Conservation (phyloP, 2,888 invertebrate species). For the Erebia aethiops region DNA sequence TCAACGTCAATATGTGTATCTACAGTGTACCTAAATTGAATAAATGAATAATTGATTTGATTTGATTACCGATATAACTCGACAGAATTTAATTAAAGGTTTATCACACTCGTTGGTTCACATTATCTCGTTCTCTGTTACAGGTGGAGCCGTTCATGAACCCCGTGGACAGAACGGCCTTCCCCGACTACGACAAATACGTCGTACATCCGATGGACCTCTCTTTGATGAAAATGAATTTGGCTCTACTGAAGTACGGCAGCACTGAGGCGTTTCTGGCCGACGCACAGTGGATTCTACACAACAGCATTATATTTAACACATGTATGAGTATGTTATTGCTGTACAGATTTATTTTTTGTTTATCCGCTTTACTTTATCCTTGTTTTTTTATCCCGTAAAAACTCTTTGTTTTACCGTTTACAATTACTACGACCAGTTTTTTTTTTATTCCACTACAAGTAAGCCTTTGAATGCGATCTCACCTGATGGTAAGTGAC, state of each 20-base stretch:
- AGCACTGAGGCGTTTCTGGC: constrained; percentile 94
- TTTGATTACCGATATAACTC: no score
- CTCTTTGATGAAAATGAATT: constrained; percentile 88
- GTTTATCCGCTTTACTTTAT: neutral
- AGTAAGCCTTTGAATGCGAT: no score
- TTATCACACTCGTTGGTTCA: no score
- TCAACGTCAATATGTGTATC: no score
- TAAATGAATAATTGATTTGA: no score
- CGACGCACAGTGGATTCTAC: constrained; percentile 96
- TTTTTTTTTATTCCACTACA: no score
- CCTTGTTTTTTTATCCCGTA: no score
- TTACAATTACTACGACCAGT: no score
- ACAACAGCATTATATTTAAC: constrained; percentile 96
- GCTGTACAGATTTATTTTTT: neutral
- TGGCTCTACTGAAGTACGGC: constrained; percentile 89
- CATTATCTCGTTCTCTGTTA: constrained; percentile 35
- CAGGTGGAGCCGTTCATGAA: constrained; percentile 91
- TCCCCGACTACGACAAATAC: constrained; percentile 91
- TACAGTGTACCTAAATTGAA: no score
- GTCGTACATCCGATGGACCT: constrained; percentile 95
- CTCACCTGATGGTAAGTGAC: no score
- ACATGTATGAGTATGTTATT: constrained; percentile 85
- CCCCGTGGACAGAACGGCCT: constrained; percentile 87
- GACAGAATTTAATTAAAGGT: no score
- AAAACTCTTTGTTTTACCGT: no score